Conservation (phyloP, 2,797 vertebrate genomes). For the Selene dorsalis region DNA sequence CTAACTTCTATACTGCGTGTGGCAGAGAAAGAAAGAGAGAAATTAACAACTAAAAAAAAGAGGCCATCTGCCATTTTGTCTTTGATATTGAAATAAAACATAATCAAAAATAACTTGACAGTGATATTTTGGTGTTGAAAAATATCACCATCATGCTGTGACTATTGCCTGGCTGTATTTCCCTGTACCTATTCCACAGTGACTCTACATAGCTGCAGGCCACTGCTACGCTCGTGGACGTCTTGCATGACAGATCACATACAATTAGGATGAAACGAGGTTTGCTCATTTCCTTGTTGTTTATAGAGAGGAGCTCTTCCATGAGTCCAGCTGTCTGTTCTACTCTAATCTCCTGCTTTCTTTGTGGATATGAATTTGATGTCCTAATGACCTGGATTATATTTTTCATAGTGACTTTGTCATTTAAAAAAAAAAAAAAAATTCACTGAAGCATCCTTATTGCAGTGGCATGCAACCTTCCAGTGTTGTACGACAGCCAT, state of each 20-base stretch:
- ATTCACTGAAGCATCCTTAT: neutral
- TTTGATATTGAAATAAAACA: neutral
- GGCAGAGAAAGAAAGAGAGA: neutral
- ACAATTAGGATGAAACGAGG: constrained; percentile 58
- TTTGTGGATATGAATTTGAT: constrained; percentile 4
- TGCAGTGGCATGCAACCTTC: neutral
- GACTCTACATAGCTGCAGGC: constrained; percentile 31
- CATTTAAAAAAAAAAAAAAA: neutral
- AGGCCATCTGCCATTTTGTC: neutral
- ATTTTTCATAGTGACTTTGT: constrained; percentile 28
- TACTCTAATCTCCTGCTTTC: constrained; percentile 15
- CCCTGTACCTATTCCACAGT: neutral
- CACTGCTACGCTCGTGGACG: constrained; percentile 34
- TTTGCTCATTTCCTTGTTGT: constrained; percentile 42
- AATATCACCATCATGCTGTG: neutral
- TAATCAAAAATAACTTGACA: neutral
- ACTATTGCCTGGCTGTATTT: too few relatives aligned
- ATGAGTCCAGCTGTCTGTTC: constrained; percentile 33
- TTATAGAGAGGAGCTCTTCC: constrained; percentile 9
- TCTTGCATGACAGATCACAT: constrained; percentile 62
- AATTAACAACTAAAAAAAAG: neutral
- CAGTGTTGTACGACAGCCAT: neutral
- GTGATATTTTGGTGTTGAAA: neutral
- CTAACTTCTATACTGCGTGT: neutral
- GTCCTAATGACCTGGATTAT: constrained; percentile 37